Conservation (phyloP, 2,888 invertebrate genomes). For the Thymelicus lineola region DNA sequence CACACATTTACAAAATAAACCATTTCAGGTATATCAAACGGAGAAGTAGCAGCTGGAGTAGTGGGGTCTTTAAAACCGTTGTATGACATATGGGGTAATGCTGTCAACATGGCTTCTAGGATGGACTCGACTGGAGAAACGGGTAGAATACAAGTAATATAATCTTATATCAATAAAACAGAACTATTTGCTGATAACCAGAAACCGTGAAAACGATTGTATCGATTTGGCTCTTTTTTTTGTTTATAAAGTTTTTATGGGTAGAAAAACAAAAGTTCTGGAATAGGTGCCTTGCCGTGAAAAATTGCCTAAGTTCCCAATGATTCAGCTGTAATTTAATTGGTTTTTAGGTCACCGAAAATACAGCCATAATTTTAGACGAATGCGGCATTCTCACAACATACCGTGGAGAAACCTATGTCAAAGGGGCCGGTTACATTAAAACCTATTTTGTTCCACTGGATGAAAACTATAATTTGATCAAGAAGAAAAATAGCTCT, state of each 20-base stretch:
- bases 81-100: slow-evolving; percentile 98
- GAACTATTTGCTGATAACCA: too few species aligned
- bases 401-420: slow-evolving; percentile 88
- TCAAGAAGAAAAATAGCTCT: slow-evolving; percentile 67
- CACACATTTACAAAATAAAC: too few species aligned
- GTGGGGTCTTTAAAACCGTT: slow-evolving; percentile 97
- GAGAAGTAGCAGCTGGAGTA: slow-evolving; percentile 96
- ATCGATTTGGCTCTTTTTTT: too few species aligned
- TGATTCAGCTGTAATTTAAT: neutral
- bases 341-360: slow-evolving; percentile 87
- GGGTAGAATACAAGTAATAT: slow-evolving; percentile 89
- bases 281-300: too few species aligned
- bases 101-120: slow-evolving; percentile 97
- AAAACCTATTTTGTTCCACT: slow-evolving; percentile 90
- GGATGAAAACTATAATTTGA: slow-evolving; percentile 84
- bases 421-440: slow-evolving; percentile 89
- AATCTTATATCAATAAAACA: neutral
- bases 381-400: slow-evolving; percentile 89
- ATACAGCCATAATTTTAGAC: slow-evolving; percentile 88
- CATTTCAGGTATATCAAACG: slow-evolving; percentile 93
- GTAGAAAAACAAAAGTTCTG: too few species aligned
- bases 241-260: too few species aligned
- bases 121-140: slow-evolving; percentile 97
- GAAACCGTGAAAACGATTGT: too few species aligned
- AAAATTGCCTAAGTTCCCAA: neutral